Percentiles rank a stretch among this genome's conserved stretches.
These are phyloP conservation scores for Bostrychus sinensis DNA, from an alignment of 2,113 vertebrate genomes.

Conservation along the genomic window DNA sequence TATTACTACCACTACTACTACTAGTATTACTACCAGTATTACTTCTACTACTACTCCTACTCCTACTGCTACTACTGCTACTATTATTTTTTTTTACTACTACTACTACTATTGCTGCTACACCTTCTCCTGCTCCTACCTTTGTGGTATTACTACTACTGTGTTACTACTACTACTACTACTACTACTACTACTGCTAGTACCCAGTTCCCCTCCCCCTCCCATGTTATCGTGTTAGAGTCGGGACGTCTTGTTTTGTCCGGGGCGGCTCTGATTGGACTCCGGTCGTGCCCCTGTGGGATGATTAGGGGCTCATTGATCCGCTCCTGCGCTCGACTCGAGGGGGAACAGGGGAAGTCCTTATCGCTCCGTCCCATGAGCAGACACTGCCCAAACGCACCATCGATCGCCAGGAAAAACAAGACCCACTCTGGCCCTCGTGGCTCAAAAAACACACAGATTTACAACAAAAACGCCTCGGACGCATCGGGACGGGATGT, in stretches of 20 bases:
- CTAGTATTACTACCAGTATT: too few species aligned
- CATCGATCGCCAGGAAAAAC: slow-evolving; percentile 66
- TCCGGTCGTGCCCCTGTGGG: slow-evolving; percentile 64
- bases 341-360: slow-evolving; percentile 49
- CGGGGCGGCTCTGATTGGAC: slow-evolving; percentile 67
- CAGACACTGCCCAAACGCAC: slow-evolving; percentile 42
- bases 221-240: too few species aligned
- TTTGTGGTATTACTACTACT: too few species aligned
- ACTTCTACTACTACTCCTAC: too few species aligned
- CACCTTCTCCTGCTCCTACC: too few species aligned
- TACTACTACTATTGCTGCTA: too few species aligned
- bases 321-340: slow-evolving; percentile 40
- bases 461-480: slow-evolving; percentile 1
- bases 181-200: neutral
- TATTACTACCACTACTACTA: too few species aligned
- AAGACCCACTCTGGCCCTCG: slow-evolving; percentile 41
- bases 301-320: slow-evolving; percentile 75
- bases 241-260: slow-evolving; percentile 65
- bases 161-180: too few species aligned
- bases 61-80: too few species aligned
- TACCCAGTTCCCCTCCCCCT: too few species aligned
- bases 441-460: slow-evolving; percentile 27
- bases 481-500: neutral
- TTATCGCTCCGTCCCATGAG: slow-evolving; percentile 72
- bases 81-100: too few species aligned